Percentiles rank a stretch among this genome's conserved stretches.
phyloP scores from a whole-genome alignment of 2,797 vertebrate genomes.

The Smutsia gigantea region DNA sequence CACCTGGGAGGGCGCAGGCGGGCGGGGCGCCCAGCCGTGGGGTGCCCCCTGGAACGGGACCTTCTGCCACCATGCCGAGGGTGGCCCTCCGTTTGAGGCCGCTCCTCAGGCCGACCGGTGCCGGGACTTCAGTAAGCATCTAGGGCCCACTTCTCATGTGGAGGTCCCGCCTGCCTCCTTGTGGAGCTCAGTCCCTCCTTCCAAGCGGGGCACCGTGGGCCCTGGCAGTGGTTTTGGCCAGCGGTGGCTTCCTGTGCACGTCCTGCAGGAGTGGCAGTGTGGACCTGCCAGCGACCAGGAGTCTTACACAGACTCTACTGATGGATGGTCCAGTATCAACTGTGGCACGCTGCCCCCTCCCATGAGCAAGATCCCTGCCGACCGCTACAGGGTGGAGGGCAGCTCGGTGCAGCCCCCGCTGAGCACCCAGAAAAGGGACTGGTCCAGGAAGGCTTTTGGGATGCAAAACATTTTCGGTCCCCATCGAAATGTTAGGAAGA shows the following conservation, averaged over 20 bases:
- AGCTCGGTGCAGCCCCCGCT: slow-evolving; percentile 88
- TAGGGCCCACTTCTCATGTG: slow-evolving; percentile 86
- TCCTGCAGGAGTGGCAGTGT: slow-evolving; percentile 94
- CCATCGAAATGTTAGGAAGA: slow-evolving; percentile 86
- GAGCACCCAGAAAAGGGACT: slow-evolving; percentile 92
- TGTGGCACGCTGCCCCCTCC: slow-evolving; percentile 98
- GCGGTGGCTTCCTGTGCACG: slow-evolving; percentile 95
- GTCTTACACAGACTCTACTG: slow-evolving; percentile 97
- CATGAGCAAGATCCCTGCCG: slow-evolving; percentile 98
- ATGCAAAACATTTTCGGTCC: slow-evolving; percentile 88
- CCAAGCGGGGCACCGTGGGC: slow-evolving; percentile 88
- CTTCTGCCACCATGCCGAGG: slow-evolving; percentile 90
- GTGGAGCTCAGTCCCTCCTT: slow-evolving; percentile 87
- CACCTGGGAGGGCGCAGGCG: slow-evolving; percentile 89
- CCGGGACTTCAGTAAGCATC: slow-evolving; percentile 87
- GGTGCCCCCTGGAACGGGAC: slow-evolving; percentile 87
- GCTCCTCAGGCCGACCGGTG: slow-evolving; percentile 89
- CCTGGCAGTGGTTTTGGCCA: slow-evolving; percentile 86
- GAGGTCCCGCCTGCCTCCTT: slow-evolving; percentile 89
- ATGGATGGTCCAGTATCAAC: slow-evolving; percentile 98
- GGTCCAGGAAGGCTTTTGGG: slow-evolving; percentile 94
- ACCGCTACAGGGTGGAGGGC: slow-evolving; percentile 94
- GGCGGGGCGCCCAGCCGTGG: slow-evolving; percentile 74
- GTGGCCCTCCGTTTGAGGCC: slow-evolving; percentile 84
- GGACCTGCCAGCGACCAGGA: slow-evolving; percentile 96